These are phyloP conservation scores for Tipula helvola DNA, from an alignment of 2,888 invertebrate species.

Conservation along the genomic window DNA sequence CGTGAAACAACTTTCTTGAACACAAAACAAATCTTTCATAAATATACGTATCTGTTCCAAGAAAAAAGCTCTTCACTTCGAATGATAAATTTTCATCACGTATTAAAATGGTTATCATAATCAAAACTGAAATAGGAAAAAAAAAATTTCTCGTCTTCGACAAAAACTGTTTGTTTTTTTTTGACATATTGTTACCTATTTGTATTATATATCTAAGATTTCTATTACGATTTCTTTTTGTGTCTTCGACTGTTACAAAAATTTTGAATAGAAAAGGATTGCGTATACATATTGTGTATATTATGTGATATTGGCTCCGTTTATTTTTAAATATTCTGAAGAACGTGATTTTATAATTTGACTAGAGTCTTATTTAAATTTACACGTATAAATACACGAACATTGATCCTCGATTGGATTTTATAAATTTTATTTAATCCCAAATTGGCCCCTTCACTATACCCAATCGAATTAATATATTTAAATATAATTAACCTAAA, in stretches of 20 bases:
- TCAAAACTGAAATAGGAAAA: not conserved
- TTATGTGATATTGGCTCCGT: not conserved
- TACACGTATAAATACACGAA: no score
- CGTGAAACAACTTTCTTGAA: not conserved
- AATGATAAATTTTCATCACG: not conserved
- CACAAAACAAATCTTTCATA: not conserved
- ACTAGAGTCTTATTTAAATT: no score
- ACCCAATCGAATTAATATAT: no score
- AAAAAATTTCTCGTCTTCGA: not conserved
- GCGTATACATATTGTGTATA: not conserved
- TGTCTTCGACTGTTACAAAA: not conserved
- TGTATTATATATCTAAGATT: not conserved
- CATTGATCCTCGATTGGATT: no score
- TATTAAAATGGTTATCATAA: not conserved
- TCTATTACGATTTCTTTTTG: not conserved
- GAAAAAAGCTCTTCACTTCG: not conserved
- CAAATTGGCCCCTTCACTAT: no score
- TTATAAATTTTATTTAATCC: no score
- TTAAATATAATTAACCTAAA: no score
- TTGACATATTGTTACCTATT: not conserved
- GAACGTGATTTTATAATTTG: not conserved
- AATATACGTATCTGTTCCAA: not conserved
- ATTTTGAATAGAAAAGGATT: not conserved
- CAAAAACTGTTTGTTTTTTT: not conserved
- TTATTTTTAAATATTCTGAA: not conserved